Conservation (phyloP, 2,113 vertebrate genomes). For the Tauraco erythrolophus region DNA sequence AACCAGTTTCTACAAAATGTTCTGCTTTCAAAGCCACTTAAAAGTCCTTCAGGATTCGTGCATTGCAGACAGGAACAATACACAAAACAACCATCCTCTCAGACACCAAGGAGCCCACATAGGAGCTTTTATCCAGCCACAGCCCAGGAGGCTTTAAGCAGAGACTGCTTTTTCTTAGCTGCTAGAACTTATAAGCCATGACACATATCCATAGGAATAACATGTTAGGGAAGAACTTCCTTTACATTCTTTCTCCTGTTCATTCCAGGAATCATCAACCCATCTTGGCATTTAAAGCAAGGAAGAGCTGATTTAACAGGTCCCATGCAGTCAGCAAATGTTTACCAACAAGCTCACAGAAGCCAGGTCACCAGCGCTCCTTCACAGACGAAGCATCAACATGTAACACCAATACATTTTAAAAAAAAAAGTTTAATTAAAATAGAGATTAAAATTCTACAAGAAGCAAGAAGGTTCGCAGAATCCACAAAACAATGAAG, state of each 20-base stretch:
- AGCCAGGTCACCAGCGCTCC: not conserved
- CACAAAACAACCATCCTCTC: not conserved
- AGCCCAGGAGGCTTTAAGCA: not conserved
- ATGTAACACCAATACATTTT: not conserved
- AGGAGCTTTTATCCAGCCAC: not conserved
- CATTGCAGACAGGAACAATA: accelerated
- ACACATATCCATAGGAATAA: not conserved
- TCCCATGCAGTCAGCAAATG: not conserved
- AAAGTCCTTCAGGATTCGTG: not conserved
- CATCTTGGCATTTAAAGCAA: not conserved
- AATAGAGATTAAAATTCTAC: not conserved
- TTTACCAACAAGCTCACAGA: not conserved
- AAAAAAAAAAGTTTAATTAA: not conserved
- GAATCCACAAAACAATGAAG: not conserved
- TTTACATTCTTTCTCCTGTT: not conserved
- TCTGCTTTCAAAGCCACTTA: not conserved
- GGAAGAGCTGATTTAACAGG: not conserved
- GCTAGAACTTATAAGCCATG: not conserved
- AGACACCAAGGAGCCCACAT: not conserved
- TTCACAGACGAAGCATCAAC: not conserved
- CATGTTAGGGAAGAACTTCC: not conserved
- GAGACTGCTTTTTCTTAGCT: not conserved
- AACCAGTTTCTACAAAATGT: not conserved
- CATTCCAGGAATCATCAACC: not conserved
- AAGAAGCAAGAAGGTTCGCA: not conserved